Base-by-base conservation (phyloP, 2,888 invertebrate genomes). In the Idaea straminata region DNA sequence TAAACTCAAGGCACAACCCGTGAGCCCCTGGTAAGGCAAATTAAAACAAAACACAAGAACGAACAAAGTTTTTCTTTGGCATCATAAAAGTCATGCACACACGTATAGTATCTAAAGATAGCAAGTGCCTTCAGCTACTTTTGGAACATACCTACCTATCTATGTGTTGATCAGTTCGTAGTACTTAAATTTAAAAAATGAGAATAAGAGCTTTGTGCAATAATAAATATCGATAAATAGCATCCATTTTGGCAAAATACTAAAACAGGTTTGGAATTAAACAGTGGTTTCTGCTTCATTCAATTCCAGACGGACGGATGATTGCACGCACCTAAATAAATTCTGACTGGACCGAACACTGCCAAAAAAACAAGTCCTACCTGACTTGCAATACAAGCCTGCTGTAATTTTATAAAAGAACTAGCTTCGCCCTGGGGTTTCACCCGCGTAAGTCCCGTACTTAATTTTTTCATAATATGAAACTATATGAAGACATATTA, bases 221-320 rank as follows among this genome's bases (percentile, higher is more conserved):
- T 47, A 13, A 47, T 47, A 13, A 47, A 7, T 47, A 47, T 47
- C 47, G 47, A 47, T 13, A 47, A 47, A 47, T 47, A 47, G 5
- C 47, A 10, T 47, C 47, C 47, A 47, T 47, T 47, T 47, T 47
- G 47, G 72, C 60, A 64, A 72, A 25, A 77, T 74, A 76, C 83
- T 82, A 80, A 83, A 85, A 85, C 84, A 73, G 81, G 84, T 84
- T 83, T 69, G 69, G 58, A 63, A 59, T 34, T 34, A 59, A 59
- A 59, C 34, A 59, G 77, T 81, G 77, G 78, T 82, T 82, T 74
- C 76, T 76, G 81, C 83, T 85, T 82, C 82, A 86, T 83, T 81
- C 81, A 78, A 77, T 78, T 76, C 78, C 74, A 72, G 64, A 68
- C 70, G 73, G 75, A 84, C 70, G 73, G 75, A 84, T 80, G 75